Conservation (phyloP, 1,140 invertebrate species). For the Drosophila sechellia region DNA sequence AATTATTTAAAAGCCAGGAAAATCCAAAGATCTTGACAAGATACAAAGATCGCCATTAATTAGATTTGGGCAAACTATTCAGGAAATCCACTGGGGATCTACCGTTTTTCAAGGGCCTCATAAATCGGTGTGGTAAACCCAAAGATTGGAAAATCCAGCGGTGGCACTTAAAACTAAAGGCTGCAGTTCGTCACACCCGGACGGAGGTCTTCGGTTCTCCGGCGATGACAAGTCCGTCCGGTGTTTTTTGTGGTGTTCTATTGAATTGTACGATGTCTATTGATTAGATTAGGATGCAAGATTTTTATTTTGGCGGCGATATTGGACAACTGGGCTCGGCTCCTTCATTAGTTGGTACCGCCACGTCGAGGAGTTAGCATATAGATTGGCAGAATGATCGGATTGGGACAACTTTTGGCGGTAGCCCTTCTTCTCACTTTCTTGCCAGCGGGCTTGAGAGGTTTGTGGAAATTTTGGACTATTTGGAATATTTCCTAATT, state of each 20-base stretch:
- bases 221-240: slow-evolving; percentile 14
- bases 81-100: background rate
- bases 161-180: slow-evolving; percentile 2
- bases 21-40: background rate
- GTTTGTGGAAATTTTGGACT: background rate
- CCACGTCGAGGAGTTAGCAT: slow-evolving; percentile 37
- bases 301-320: slow-evolving; percentile 43
- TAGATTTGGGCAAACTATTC: background rate
- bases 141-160: slow-evolving; percentile 34
- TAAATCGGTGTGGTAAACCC: slow-evolving; percentile 41
- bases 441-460: background rate
- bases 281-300: slow-evolving; percentile 59
- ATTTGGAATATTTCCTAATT: background rate
- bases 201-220: background rate
- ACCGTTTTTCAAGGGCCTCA: slow-evolving; percentile 1
- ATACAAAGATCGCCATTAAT: background rate
- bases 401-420: slow-evolving; percentile 5
- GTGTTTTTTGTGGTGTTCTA: slow-evolving; percentile 3
- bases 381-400: slow-evolving; percentile 2
- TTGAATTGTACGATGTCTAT: slow-evolving; percentile 2
- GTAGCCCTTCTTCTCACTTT: slow-evolving; percentile 1
- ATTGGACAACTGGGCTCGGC: slow-evolving; percentile 8
- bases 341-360: slow-evolving; percentile 33
- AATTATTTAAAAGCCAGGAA: background rate
- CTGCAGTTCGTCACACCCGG: slow-evolving; percentile 13